Conservation (phyloP, 2,797 vertebrate genomes). For the Lagodon rhomboides region DNA sequence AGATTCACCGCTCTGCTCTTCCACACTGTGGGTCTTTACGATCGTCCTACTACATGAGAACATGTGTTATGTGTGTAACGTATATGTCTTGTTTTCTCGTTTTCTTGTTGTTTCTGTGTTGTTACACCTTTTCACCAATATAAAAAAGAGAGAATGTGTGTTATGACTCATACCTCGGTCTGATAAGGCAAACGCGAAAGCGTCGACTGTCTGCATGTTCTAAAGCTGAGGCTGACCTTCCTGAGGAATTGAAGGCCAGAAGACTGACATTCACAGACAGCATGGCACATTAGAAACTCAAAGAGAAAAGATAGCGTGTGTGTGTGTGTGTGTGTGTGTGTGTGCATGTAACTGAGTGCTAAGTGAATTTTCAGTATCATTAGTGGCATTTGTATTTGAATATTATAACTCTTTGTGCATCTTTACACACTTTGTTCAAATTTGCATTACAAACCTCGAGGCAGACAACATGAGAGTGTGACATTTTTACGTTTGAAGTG, state of each 20-base stretch:
- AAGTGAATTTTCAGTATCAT: background rate
- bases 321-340: background rate
- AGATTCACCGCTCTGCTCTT: slow-evolving; percentile 4
- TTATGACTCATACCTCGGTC: slow-evolving; percentile 30
- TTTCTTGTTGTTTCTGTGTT: too few relatives aligned
- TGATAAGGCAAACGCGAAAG: slow-evolving; percentile 30
- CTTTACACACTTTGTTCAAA: slow-evolving; percentile 15
- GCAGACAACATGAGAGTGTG: slow-evolving; percentile 15
- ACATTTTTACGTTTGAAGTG: background rate
- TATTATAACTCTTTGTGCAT: slow-evolving; percentile 3
- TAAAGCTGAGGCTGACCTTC: slow-evolving; percentile 51
- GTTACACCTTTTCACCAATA: too few relatives aligned
- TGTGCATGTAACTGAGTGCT: background rate
- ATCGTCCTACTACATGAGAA: slow-evolving; percentile 32
- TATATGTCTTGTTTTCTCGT: too few relatives aligned
- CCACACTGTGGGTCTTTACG: background rate
- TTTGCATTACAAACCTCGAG: slow-evolving; percentile 10
- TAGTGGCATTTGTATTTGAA: slow-evolving; percentile 12
- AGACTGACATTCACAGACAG: slow-evolving; percentile 56
- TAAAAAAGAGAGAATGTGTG: too few relatives aligned
- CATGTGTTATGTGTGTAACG: background rate
- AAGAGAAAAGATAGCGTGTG: background rate
- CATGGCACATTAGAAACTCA: slow-evolving; percentile 14
- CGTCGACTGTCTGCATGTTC: slow-evolving; percentile 30
- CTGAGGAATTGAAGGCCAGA: slow-evolving; percentile 42